phyloP scores from a whole-genome alignment of 2,797 vertebrate species.

The Alca torda region DNA sequence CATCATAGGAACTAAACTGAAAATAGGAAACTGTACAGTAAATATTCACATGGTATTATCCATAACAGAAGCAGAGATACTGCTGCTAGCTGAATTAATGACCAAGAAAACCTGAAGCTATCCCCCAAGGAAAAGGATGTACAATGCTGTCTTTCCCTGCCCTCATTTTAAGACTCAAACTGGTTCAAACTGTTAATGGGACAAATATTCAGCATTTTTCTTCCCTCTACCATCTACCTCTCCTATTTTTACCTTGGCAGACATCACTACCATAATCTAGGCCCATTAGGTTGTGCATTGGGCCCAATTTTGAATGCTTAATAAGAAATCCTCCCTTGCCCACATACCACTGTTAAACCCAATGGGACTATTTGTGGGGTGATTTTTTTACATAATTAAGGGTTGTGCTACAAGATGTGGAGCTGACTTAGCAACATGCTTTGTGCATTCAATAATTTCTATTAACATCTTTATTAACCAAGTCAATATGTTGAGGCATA shows the following conservation, averaged over 20 bases:
- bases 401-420: neutral
- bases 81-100: neutral
- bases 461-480: neutral
- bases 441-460: neutral
- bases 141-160: neutral
- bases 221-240: neutral
- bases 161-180: neutral
- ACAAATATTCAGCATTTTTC: constrained; percentile 23
- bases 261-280: neutral
- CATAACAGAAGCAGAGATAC: neutral
- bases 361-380: neutral
- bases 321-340: neutral
- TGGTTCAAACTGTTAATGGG: neutral
- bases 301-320: neutral
- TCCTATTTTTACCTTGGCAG: constrained; percentile 10
- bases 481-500: neutral
- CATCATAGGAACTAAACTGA: neutral
- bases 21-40: neutral
- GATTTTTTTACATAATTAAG: constrained; percentile 8
- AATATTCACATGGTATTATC: neutral
- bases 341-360: neutral
- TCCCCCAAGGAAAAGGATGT: neutral
- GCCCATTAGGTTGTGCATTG: neutral
- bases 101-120: neutral
- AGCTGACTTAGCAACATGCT: neutral